Evolutionary conservation across 2,888 invertebrate species (phyloP), one percentile per base, ranked within the genome.

Genomic region (Eupithecia vulgata): DNA sequence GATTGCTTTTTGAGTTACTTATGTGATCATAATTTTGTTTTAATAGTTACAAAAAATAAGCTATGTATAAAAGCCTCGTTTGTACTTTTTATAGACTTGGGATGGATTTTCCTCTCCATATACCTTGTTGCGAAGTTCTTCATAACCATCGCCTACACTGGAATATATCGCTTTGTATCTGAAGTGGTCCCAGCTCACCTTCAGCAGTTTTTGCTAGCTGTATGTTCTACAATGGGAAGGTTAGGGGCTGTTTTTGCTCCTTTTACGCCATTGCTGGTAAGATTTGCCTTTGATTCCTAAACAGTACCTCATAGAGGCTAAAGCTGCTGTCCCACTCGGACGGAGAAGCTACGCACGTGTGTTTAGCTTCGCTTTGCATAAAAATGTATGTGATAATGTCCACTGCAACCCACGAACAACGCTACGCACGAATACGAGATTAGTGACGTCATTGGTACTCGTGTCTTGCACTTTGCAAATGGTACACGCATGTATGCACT

Each of bases 101-200:
- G 90, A 68, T 94, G 91, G 88, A 82, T 92, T 75, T 94, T 95
- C 0, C 86, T 96, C 40, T 73, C 91, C 1, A 79, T 95, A 25
- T 96, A 95, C 82, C 88, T 96, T 15, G 90, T 95, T 0, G 96
- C 96, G 1, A 96, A 96, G 90, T 96, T 95, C 85, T 95, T 95
- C 37, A 96, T 96, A 76, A 96, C 96, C 0, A 94, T 95, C 5
- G 95, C 96, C 0, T 96, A 96, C 84, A 95, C 95, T 45, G 93
- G 95, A 0, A 92, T 96, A 30, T 96, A 96, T 83, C 95, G 96
- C 69, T 95, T 96, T 83, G 96, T 96, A 1, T 95, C 96, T 25
- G 96, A 96, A 86, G 94, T 96, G 79, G 96, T 96, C 83, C 96
- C 96, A 0, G 96, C 96, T 0, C 95, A 93, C 37, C 91, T 96